Conservation (phyloP, 1,140 invertebrate species). For the Anagrus nilaparvatae region DNA sequence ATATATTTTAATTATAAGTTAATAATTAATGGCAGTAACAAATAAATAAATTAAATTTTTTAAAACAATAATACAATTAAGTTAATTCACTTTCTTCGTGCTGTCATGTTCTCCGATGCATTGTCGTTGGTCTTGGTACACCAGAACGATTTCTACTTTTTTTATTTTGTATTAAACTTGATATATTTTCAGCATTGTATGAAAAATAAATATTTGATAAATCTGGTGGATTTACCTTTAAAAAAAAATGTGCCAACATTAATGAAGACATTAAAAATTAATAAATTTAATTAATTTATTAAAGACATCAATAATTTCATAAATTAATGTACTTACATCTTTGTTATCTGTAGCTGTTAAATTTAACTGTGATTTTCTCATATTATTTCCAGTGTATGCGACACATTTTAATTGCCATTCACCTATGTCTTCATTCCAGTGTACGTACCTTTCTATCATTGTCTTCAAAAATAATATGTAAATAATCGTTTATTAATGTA, state of each 20-base stretch:
- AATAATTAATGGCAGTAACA: too few species aligned
- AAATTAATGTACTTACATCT: conserved; percentile 25
- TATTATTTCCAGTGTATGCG: conserved; percentile 98
- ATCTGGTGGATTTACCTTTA: conserved; percentile 29
- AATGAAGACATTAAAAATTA: conserved; percentile 2
- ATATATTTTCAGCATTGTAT: conserved; percentile 33
- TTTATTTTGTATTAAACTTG: conserved; percentile 29
- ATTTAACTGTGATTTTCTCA: conserved; percentile 57
- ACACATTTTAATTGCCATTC: conserved; percentile 98
- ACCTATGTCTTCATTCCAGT: conserved; percentile 97
- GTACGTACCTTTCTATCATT: conserved; percentile 83
- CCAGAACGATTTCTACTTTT: conserved; percentile 32
- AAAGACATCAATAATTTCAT: conserved; percentile 1
- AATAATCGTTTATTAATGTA: neutral
- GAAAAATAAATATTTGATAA: conserved; percentile 39
- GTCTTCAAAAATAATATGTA: conserved; percentile 44
- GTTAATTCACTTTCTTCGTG: conserved; percentile 19
- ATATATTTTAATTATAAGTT: too few species aligned
- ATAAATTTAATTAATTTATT: conserved; percentile 7
- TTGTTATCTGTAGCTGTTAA: conserved; percentile 27
- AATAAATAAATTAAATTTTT: too few species aligned
- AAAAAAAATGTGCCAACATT: conserved; percentile 11
- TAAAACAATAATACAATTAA: too few species aligned
- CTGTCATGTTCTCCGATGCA: conserved; percentile 37
- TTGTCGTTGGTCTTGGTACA: conserved; percentile 36